Conservation (phyloP, 2,113 vertebrate species). For the Pampusana beccarii region DNA sequence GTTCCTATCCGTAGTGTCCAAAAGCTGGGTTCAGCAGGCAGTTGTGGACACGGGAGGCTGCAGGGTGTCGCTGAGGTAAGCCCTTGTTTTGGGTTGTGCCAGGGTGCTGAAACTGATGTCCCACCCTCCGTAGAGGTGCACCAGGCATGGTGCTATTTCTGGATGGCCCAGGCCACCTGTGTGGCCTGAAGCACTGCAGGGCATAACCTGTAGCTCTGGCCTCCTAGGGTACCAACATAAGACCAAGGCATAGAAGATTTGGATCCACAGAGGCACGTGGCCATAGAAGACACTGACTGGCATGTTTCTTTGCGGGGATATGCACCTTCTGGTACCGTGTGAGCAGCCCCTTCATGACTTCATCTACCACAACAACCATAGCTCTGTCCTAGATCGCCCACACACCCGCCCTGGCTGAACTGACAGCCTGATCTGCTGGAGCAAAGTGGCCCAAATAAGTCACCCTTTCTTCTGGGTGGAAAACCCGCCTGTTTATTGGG, state of each 20-base stretch:
- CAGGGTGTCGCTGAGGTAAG: background rate
- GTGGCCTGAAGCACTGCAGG: background rate
- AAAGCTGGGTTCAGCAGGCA: background rate
- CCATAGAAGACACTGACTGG: background rate
- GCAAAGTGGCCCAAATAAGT: background rate
- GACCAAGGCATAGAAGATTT: background rate
- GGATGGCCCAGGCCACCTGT: background rate
- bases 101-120: background rate
- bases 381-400: background rate
- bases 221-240: background rate
- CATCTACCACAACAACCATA: accelerated
- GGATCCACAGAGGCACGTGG: background rate
- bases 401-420: background rate
- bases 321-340: background rate
- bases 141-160: background rate
- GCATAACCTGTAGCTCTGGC: background rate
- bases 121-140: background rate
- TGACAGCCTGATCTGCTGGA: background rate
- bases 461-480: background rate
- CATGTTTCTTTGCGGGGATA: background rate
- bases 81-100: background rate
- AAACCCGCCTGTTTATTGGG: background rate
- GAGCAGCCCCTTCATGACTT: background rate
- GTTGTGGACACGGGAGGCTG: background rate
- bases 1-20: background rate